phyloP scores from a whole-genome alignment of 1,140 invertebrate species.

The Brachionus manjavacas region DNA sequence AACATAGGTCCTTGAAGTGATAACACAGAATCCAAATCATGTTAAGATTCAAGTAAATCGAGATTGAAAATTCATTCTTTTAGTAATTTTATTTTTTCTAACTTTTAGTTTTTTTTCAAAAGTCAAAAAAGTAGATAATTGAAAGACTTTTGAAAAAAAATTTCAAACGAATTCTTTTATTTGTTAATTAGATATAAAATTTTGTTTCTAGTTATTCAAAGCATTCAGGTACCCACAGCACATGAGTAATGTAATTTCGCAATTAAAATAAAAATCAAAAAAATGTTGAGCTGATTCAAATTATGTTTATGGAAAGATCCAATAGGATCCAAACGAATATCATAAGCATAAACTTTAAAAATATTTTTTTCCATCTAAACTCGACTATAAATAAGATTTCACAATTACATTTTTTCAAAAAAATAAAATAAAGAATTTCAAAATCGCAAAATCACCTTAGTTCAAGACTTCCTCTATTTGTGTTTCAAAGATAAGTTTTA shows the following conservation, averaged over 20 bases:
- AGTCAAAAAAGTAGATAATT: not conserved
- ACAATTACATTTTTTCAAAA: slow-evolving; percentile 19
- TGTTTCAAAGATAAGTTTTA: not conserved
- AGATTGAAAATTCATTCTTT: too few species aligned
- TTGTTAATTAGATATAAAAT: too few species aligned
- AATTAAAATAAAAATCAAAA: not conserved
- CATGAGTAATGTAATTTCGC: slow-evolving; percentile 39
- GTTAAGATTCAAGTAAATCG: too few species aligned
- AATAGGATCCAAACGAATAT: slow-evolving; percentile 7
- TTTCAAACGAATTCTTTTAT: too few species aligned
- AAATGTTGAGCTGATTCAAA: not conserved
- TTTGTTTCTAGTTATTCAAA: not conserved
- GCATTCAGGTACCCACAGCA: not conserved
- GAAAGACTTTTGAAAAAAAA: not conserved
- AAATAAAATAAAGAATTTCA: not conserved
- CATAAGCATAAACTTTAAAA: slow-evolving; percentile 17
- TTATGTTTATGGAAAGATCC: slow-evolving; percentile 22
- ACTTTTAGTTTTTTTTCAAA: too few species aligned
- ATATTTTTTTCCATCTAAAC: not conserved
- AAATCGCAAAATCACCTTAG: not conserved
- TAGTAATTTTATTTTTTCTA: too few species aligned
- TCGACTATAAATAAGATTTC: slow-evolving; percentile 37
- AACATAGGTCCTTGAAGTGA: too few species aligned
- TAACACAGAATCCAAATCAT: too few species aligned
- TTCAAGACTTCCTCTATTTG: not conserved